Evolutionary conservation across 2,888 invertebrate species (phyloP).

Genomic region (Hyposoter dolosus): DNA sequence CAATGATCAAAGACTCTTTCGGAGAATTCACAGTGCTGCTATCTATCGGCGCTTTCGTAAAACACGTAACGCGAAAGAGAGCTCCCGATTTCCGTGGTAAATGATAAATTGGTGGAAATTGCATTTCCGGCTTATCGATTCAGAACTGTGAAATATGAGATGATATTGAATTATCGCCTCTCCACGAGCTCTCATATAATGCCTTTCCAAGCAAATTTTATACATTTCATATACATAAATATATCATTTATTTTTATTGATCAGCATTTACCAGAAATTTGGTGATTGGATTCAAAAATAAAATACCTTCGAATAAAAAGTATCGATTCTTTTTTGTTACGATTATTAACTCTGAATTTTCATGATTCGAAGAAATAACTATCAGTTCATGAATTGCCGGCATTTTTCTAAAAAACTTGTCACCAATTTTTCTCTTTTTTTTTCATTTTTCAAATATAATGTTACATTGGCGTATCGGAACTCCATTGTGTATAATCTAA

Average conservation of each 20-base stretch:
- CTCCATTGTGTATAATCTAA: neutral
- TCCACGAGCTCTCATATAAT: slow-evolving; percentile 18
- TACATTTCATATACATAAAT: slow-evolving; percentile 1
- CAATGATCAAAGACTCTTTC: slow-evolving; percentile 22
- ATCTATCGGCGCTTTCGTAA: slow-evolving; percentile 56
- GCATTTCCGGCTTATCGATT: slow-evolving; percentile 66
- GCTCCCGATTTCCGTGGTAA: slow-evolving; percentile 59
- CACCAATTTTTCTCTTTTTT: neutral
- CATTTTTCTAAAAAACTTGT: neutral
- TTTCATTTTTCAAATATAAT: neutral
- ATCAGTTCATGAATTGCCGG: neutral
- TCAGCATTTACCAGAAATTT: neutral
- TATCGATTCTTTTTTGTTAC: neutral
- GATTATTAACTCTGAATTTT: neutral
- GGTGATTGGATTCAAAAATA: neutral
- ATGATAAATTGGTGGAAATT: slow-evolving; percentile 67
- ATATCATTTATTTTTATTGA: neutral
- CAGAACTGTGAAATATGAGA: slow-evolving; percentile 49
- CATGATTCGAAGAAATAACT: neutral
- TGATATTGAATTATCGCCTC: slow-evolving; percentile 60
- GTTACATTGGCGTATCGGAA: neutral
- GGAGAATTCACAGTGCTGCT: slow-evolving; percentile 54
- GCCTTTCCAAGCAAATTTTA: slow-evolving; percentile 48
- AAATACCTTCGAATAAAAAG: neutral
- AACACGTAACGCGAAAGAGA: slow-evolving; percentile 17